Evolutionary conservation across 2,888 invertebrate genomes (phyloP).

Genomic region (Dryococelus australis): DNA sequence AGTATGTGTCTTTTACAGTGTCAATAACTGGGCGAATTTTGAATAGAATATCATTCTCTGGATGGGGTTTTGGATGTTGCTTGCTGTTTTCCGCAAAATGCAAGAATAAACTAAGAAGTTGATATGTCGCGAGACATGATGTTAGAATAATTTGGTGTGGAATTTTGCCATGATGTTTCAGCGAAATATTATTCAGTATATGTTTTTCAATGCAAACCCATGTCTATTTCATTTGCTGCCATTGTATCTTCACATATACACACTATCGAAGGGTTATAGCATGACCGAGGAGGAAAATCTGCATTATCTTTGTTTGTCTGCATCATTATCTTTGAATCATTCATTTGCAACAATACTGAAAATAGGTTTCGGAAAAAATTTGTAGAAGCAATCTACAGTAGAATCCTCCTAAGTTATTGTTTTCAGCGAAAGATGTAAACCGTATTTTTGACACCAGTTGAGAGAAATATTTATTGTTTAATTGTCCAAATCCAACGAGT

Average conservation of each 20-base stretch:
- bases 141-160: background rate
- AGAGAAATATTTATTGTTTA: no score
- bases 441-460: no score
- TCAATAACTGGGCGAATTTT: background rate
- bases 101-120: background rate
- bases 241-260: background rate
- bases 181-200: background rate
- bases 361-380: background rate
- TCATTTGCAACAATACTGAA: background rate
- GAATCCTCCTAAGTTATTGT: background rate
- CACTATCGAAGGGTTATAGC: background rate
- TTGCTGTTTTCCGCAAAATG: slow-evolving; percentile 8
- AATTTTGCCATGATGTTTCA: background rate
- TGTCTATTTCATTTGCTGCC: background rate
- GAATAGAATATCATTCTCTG: background rate
- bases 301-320: background rate
- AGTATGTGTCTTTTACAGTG: background rate
- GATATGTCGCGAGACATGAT: slow-evolving; percentile 7
- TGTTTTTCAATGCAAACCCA: slow-evolving; percentile 10
- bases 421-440: background rate
- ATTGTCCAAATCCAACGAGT: no score
- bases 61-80: background rate
- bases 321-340: background rate
- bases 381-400: background rate
- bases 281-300: background rate